A percentile compares a stretch with the other conserved stretches of the same genome.
These are phyloP conservation scores for Ispidina picta DNA, from an alignment of 2,797 vertebrate species.

Conservation along the genomic window DNA sequence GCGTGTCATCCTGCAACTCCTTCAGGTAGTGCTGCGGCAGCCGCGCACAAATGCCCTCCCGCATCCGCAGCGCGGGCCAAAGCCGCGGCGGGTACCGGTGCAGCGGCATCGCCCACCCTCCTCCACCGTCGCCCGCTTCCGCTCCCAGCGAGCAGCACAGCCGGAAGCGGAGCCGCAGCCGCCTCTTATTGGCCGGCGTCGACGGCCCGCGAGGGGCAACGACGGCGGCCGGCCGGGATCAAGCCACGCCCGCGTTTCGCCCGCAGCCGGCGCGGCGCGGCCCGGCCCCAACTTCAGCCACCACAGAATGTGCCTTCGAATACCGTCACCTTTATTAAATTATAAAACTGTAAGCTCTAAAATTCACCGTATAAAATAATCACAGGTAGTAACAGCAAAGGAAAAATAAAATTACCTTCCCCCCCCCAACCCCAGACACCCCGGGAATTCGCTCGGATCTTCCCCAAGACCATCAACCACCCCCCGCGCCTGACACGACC, in stretches of 20 bases:
- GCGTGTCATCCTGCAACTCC: slow-evolving; percentile 72
- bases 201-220: fast-evolving
- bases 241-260: background rate
- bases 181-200: fast-evolving
- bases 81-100: slow-evolving; percentile 84
- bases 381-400: slow-evolving; percentile 14
- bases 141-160: background rate
- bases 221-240: background rate
- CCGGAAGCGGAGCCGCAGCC: fast-evolving
- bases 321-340: slow-evolving; percentile 35
- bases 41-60: slow-evolving; percentile 86
- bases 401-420: background rate
- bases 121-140: fast-evolving
- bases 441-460: background rate
- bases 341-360: slow-evolving; percentile 47
- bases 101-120: slow-evolving; percentile 81
- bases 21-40: slow-evolving; percentile 88
- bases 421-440: background rate
- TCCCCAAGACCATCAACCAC: background rate
- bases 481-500: background rate
- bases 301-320: too few species aligned
- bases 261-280: background rate
- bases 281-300: background rate
- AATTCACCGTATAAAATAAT: slow-evolving; percentile 45
- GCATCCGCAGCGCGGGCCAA: slow-evolving; percentile 84